phyloP scores from a whole-genome alignment of 2,797 vertebrate species.

The Pipistrellus kuhlii region DNA sequence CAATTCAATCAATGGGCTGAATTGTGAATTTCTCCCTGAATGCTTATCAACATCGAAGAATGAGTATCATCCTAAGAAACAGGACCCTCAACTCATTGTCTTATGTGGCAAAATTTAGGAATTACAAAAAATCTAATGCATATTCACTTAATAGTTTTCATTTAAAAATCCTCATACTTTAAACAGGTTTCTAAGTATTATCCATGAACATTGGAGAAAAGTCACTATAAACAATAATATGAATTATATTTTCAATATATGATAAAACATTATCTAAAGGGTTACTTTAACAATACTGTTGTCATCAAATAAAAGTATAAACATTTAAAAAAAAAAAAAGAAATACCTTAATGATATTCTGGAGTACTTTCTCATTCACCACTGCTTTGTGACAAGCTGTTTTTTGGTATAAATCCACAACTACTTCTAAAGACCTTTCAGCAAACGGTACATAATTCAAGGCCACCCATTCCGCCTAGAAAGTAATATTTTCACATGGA shows the following conservation, averaged over 20 bases:
- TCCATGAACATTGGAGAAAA: neutral
- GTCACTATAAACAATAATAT: slow-evolving; percentile 20
- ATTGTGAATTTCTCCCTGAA: neutral
- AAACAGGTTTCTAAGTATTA: slow-evolving; percentile 49
- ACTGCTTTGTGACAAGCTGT: slow-evolving; percentile 99
- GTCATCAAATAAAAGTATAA: slow-evolving; percentile 62
- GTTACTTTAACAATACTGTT: slow-evolving; percentile 42
- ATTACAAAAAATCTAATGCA: neutral
- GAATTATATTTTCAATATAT: slow-evolving; percentile 37
- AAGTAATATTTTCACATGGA: slow-evolving; percentile 81
- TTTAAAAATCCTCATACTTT: neutral
- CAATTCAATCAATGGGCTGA: neutral
- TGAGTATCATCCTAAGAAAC: slow-evolving; percentile 7
- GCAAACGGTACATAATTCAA: slow-evolving; percentile 99
- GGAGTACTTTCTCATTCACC: slow-evolving; percentile 97
- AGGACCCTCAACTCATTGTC: neutral
- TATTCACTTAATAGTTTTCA: slow-evolving; percentile 41
- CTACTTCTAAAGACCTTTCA: slow-evolving; percentile 96
- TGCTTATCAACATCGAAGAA: neutral
- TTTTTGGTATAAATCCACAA: slow-evolving; percentile 98
- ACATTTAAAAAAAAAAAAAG: neutral
- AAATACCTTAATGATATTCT: slow-evolving; percentile 97
- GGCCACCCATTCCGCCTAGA: slow-evolving; percentile 98
- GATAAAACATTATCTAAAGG: slow-evolving; percentile 2
- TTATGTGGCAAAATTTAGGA: slow-evolving; percentile 42